Conservation (phyloP, 1,140 invertebrate species). For the Nasonia longicornis region DNA sequence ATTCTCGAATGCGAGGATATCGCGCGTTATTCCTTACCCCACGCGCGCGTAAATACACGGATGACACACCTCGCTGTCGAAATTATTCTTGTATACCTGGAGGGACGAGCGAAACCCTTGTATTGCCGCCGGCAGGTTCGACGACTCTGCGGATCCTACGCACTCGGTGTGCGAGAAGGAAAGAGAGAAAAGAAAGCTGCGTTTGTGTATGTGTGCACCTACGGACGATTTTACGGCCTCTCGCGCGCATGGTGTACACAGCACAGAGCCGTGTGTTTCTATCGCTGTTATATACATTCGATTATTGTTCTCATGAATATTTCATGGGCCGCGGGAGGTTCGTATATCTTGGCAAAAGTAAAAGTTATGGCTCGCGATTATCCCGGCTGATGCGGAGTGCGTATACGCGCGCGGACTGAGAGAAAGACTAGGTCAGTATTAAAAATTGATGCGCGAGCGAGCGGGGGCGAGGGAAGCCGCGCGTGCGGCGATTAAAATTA, state of each 20-base stretch:
- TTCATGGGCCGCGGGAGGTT: constrained; percentile 40
- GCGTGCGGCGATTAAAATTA: constrained; percentile 43
- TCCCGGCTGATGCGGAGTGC: constrained; percentile 17
- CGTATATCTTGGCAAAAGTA: constrained; percentile 44
- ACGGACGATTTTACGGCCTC: constrained; percentile 32
- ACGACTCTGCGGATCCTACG: background rate
- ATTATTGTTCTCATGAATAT: constrained; percentile 48
- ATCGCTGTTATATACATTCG: constrained; percentile 46
- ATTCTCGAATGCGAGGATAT: constrained; percentile 31
- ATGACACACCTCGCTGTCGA: constrained; percentile 13
- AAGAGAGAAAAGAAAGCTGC: background rate
- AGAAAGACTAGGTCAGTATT: constrained; percentile 45
- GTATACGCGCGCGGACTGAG: background rate
- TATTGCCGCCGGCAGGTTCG: constrained; percentile 39
- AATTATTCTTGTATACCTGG: constrained; percentile 37
- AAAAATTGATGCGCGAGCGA: constrained; percentile 33
- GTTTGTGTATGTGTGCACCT: background rate
- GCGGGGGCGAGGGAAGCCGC: background rate
- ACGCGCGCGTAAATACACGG: constrained; percentile 16
- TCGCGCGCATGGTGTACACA: background rate
- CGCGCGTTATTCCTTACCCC: constrained; percentile 16
- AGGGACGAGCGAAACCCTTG: constrained; percentile 40
- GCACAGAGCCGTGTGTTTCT: constrained; percentile 29
- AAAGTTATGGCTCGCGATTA: constrained; percentile 44
- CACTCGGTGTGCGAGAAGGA: background rate